phyloP scores from a whole-genome alignment of 2,113 vertebrate species.

The Monarcha castaneiventris region DNA sequence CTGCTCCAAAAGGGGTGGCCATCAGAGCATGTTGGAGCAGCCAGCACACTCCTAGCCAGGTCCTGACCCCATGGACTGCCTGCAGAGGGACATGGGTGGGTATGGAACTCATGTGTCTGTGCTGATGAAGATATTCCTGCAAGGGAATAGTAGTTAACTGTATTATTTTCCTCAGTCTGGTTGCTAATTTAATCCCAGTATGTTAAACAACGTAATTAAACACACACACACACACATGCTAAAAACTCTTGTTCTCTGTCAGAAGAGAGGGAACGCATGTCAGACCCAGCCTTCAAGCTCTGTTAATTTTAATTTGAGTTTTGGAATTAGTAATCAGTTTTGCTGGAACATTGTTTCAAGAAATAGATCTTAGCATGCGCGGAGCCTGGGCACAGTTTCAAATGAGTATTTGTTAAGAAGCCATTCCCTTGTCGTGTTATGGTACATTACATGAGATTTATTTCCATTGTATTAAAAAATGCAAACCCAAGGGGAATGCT shows the following conservation, averaged over 20 bases:
- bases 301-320: conserved; percentile 83
- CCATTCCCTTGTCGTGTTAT: conserved; percentile 73
- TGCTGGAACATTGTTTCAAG: conserved; percentile 73
- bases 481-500: conserved; percentile 56
- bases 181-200: conserved; percentile 72
- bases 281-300: conserved; percentile 79
- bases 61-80: not conserved
- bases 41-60: no score
- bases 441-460: conserved; percentile 80
- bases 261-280: conserved; percentile 55
- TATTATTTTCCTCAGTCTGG: conserved; percentile 69
- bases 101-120: not conserved
- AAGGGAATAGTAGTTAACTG: conserved; percentile 55
- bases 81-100: accelerated
- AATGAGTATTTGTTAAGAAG: conserved; percentile 79
- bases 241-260: conserved; percentile 70
- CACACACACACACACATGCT: conserved; percentile 33
- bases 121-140: conserved; percentile 32
- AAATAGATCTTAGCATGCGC: conserved; percentile 73
- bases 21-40: accelerated
- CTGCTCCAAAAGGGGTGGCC: not conserved
- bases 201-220: conserved; percentile 80
- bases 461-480: conserved; percentile 74
- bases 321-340: conserved; percentile 81
- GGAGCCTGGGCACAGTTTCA: conserved; percentile 73